Evolutionary conservation across 2,113 vertebrate genomes (phyloP).

Genomic region (Hypanus sabinus): DNA sequence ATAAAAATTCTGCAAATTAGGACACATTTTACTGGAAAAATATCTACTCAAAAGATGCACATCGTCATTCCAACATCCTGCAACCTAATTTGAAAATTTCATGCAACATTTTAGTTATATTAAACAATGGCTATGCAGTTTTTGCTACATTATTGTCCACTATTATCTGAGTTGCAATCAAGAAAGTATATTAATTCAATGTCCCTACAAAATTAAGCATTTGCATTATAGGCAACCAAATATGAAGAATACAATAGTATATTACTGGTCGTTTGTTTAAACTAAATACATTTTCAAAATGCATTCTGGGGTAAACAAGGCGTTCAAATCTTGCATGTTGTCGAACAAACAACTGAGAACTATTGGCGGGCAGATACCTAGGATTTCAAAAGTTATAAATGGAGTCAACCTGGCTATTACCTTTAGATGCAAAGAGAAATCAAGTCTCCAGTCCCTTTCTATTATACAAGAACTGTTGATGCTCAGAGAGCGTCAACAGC

Average conservation of each 20-base stretch:
- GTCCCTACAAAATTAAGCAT: neutral
- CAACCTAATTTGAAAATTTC: neutral
- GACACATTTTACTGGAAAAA: neutral
- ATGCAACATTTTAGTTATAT: neutral
- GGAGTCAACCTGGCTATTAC: neutral
- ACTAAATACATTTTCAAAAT: neutral
- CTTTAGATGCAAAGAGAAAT: neutral
- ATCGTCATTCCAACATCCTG: neutral
- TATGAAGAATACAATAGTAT: neutral
- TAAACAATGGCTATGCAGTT: neutral
- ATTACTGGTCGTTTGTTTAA: neutral
- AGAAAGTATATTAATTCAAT: neutral
- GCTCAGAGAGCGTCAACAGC: neutral
- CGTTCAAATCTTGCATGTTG: neutral
- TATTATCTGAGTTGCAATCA: neutral
- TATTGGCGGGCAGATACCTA: neutral
- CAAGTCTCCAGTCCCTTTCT: neutral
- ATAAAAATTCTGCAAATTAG: neutral
- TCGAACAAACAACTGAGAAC: neutral
- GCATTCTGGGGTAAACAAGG: neutral
- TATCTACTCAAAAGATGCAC: neutral
- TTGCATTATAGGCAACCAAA: neutral
- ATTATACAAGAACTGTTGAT: neutral
- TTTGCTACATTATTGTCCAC: neutral
- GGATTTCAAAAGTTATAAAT: neutral